These are phyloP conservation scores for Ochlodes sylvanus DNA, from an alignment of 2,888 invertebrate species.

Conservation along the genomic window DNA sequence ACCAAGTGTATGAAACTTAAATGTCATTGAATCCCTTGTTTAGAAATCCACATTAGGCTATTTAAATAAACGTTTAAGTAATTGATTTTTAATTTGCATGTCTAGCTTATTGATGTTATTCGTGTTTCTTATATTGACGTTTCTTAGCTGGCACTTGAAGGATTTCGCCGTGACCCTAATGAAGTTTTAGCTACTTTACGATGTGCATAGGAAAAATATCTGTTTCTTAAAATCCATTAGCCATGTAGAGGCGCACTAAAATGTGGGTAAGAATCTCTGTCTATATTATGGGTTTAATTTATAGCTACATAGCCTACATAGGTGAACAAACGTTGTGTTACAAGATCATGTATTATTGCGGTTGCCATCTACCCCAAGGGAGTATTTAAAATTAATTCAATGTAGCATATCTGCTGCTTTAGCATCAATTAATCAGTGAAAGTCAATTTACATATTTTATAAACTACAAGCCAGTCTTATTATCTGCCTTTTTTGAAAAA, in stretches of 20 bases:
- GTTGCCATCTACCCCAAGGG: no score
- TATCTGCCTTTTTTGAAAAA: no score
- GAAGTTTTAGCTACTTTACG: conserved; percentile 15
- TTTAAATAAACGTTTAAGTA: conserved; percentile 1
- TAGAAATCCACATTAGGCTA: neutral
- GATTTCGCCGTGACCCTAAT: conserved; percentile 29
- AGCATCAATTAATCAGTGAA: no score
- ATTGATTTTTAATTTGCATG: conserved; percentile 11
- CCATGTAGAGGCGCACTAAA: conserved; percentile 1
- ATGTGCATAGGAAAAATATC: conserved; percentile 10
- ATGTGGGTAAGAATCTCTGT: neutral
- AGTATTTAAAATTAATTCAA: no score
- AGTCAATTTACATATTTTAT: no score
- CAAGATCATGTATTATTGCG: no score
- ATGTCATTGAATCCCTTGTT: neutral
- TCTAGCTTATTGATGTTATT: conserved; percentile 9
- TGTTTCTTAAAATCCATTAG: conserved; percentile 6
- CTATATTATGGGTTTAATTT: no score
- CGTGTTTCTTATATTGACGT: conserved; percentile 9
- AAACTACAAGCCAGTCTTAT: no score
- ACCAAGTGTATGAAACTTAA: no score
- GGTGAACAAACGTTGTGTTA: no score
- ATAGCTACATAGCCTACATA: no score
- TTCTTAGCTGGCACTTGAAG: conserved; percentile 15
- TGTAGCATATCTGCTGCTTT: no score